phyloP scores from a whole-genome alignment of 2,797 vertebrate species.

The Sorex maritimensis region DNA sequence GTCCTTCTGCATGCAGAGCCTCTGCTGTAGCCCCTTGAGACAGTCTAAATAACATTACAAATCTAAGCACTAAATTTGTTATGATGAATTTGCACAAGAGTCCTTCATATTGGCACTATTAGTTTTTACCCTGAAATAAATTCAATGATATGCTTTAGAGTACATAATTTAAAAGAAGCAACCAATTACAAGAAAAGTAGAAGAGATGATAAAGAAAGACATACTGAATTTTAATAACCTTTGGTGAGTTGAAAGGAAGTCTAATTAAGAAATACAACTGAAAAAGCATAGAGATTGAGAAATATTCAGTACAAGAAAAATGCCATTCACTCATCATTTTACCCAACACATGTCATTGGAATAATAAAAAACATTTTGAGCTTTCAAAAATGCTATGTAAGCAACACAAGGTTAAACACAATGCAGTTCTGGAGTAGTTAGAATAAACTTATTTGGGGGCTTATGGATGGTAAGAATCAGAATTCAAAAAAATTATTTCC shows the following conservation, averaged over 20 bases:
- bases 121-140: constrained; percentile 18
- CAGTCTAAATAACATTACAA: background rate
- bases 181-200: constrained; percentile 11
- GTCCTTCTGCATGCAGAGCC: no score
- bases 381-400: constrained; percentile 6
- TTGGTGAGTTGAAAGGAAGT: background rate
- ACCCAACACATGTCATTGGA: background rate
- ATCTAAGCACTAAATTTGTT: background rate
- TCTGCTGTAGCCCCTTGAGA: background rate
- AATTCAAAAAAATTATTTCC: constrained; percentile 1
- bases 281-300: background rate
- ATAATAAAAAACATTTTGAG: background rate
- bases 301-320: constrained; percentile 8
- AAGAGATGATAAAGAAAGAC: constrained; percentile 1
- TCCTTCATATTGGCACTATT: background rate
- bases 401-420: background rate
- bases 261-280: constrained; percentile 39
- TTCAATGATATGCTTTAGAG: background rate
- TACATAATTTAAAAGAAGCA: constrained; percentile 24
- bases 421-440: background rate
- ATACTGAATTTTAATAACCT: background rate
- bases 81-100: background rate
- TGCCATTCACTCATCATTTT: background rate
- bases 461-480: background rate
- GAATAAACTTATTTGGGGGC: background rate